Evolutionary conservation across 1,140 invertebrate species (phyloP).

Genomic region (Hyles vespertilio): DNA sequence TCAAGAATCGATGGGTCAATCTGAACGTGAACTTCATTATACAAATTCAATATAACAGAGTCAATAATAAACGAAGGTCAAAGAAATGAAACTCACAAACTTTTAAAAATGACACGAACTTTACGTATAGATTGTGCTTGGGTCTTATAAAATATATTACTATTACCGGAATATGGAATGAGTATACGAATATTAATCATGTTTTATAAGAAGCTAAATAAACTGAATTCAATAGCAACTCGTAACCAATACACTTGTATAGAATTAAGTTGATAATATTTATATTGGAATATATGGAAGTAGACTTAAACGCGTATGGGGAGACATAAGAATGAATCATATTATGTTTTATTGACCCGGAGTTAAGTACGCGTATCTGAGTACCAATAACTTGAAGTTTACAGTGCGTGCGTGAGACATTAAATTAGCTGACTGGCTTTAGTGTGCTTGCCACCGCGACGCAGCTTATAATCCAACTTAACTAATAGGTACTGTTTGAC

Average conservation of each 20-base stretch:
- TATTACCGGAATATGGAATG: not conserved
- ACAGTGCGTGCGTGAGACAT: slow-evolving; percentile 21
- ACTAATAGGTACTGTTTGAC: too few relatives aligned
- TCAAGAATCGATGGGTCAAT: too few relatives aligned
- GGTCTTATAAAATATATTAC: not conserved
- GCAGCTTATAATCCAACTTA: too few relatives aligned
- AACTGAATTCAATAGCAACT: slow-evolving; percentile 21
- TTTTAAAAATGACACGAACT: too few relatives aligned
- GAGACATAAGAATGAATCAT: slow-evolving; percentile 31
- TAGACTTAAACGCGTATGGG: slow-evolving; percentile 19
- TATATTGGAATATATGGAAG: not conserved
- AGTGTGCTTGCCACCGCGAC: slow-evolving; percentile 15
- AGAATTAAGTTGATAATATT: too few relatives aligned
- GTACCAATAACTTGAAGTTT: slow-evolving; percentile 18
- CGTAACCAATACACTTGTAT: too few relatives aligned
- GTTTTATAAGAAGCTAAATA: slow-evolving; percentile 17
- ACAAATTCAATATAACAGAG: too few relatives aligned
- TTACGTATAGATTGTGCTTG: too few relatives aligned
- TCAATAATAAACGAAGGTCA: too few relatives aligned
- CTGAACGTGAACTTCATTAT: too few relatives aligned
- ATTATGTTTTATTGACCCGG: slow-evolving; percentile 34
- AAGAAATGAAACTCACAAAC: too few relatives aligned
- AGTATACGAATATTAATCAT: not conserved
- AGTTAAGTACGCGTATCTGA: slow-evolving; percentile 27
- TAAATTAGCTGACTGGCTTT: slow-evolving; percentile 19